Base-by-base conservation (phyloP, 2,888 invertebrate species). In the Teinopalpus imperialis region DNA sequence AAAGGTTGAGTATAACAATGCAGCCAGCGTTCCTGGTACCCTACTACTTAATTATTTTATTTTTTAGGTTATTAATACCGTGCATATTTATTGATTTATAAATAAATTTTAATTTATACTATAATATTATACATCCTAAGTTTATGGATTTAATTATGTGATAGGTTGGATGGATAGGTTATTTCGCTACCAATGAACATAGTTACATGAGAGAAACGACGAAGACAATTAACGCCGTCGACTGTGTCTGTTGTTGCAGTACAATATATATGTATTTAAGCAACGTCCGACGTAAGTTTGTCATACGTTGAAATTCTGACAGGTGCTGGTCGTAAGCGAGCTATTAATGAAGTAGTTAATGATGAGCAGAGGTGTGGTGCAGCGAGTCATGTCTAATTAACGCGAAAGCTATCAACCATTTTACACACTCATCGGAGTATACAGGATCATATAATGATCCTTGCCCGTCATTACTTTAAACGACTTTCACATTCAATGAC, bases 271-370 rank as follows among this genome's bases (percentile, higher is more conserved):
- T 75, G 81, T 87, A 83, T 85, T 82, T 83, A 81, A 74, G 75
- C 73, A 68, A 52, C 60, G 62, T 63, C 57, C 57, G 72, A 74
- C 70, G 65, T 69, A n/a, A n/a, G n/a, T n/a, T n/a, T n/a, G 70
- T 65, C 66, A 69, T 79, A 75, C 74, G 75, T 74, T 63, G 70
- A 72, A 80, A 78, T 86, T 82, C 85, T 86, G 86, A 87, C 86
- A 83, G 81, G 62, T 69, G 69, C 69, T 73, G 74, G 76, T 79
- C 78, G 76, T 71, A 75, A 80, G 77, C 71, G 76, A 82, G 81
- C 79, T 83, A 81, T 80, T 87, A 86, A 87, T 87, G 87, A 87
- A 83, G 81, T 85, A 75, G 85, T 86, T 81, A 86, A 86, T 88
- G 87, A 88, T 85, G 87, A 81, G 79, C 55, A 63, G 74, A 83